phyloP scores from a whole-genome alignment of 2,888 invertebrate genomes.

The Sturmia bella region DNA sequence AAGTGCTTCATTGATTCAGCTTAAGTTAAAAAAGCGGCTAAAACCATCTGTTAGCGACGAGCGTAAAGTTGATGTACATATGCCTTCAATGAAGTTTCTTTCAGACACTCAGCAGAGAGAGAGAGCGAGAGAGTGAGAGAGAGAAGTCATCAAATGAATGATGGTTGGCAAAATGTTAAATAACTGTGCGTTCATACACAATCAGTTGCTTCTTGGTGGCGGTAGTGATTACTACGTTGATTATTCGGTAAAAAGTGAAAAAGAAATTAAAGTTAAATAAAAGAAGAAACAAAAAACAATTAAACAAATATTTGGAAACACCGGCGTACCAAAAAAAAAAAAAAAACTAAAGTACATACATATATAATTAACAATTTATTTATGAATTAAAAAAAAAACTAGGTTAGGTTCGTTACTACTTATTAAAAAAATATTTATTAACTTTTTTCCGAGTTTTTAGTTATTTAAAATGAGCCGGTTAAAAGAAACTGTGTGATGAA shows the following conservation, averaged over 20 bases:
- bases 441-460: slow-evolving; percentile 16
- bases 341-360: slow-evolving; percentile 29
- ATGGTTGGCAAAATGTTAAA: slow-evolving; percentile 20
- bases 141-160: slow-evolving; percentile 30
- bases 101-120: slow-evolving; percentile 24
- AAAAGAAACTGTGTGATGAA: slow-evolving; percentile 19
- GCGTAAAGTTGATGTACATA: slow-evolving; percentile 14
- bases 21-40: slow-evolving; percentile 29
- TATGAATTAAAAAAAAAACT: slow-evolving; percentile 9
- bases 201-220: slow-evolving; percentile 64
- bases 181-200: slow-evolving; percentile 29
- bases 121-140: too few species aligned
- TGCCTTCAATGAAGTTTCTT: slow-evolving; percentile 33
- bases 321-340: slow-evolving; percentile 61
- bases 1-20: slow-evolving; percentile 43
- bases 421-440: slow-evolving; percentile 20
- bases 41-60: slow-evolving; percentile 45
- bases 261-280: background rate
- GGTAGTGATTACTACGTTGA: slow-evolving; percentile 57
- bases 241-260: slow-evolving; percentile 22
- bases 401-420: slow-evolving; percentile 16
- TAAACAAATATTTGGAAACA: slow-evolving; percentile 47
- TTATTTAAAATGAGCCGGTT: slow-evolving; percentile 32
- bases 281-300: slow-evolving; percentile 15
- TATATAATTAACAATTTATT: slow-evolving; percentile 36